These are phyloP conservation scores for Recurvirostra avosetta DNA, from an alignment of 2,113 vertebrate genomes.

Conservation along the genomic window DNA sequence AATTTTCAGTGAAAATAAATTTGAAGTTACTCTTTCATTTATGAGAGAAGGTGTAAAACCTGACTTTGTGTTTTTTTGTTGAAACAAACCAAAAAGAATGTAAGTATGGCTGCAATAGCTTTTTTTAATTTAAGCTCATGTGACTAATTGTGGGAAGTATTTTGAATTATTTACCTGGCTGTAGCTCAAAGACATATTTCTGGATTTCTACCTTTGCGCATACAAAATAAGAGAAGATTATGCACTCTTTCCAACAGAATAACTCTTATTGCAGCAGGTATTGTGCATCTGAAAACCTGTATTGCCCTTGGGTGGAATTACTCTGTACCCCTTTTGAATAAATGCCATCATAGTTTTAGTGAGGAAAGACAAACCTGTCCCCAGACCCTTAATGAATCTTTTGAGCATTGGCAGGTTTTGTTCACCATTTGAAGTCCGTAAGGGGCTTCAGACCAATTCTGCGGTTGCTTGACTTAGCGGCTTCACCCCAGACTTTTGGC, in stretches of 20 bases:
- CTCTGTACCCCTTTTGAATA: not conserved
- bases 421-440: not conserved
- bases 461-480: not conserved
- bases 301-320: not conserved
- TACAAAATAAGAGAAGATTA: not conserved
- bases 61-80: not conserved
- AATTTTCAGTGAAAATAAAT: not conserved
- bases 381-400: not conserved
- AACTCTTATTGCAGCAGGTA: not conserved
- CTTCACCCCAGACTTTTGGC: not conserved
- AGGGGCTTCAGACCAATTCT: not conserved
- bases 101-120: not conserved
- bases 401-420: not conserved
- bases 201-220: not conserved
- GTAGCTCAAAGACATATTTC: not conserved
- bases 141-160: not conserved
- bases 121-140: not conserved
- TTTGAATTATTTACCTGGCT: not conserved
- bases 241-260: not conserved
- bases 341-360: not conserved
- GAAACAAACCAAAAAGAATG: not conserved
- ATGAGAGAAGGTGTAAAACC: not conserved
- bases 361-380: not conserved
- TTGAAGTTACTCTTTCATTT: not conserved
- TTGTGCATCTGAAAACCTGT: not conserved